These are phyloP conservation scores for Megalonaias nervosa DNA, from an alignment of 1,140 invertebrate species.

Conservation along the genomic window DNA sequence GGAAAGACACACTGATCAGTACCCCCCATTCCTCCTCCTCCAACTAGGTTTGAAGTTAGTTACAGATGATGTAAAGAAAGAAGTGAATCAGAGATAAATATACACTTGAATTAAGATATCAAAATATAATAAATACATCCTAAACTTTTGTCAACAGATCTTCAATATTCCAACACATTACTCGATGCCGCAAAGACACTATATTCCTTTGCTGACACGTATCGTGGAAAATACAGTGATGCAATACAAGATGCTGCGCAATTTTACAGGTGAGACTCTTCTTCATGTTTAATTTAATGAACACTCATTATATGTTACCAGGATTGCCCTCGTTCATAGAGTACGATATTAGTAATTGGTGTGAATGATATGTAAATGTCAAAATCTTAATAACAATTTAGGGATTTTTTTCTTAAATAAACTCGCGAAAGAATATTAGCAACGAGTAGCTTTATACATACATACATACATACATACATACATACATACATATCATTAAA, in stretches of 20 bases:
- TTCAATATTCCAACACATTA: not conserved
- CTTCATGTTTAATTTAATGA: not conserved
- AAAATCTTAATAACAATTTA: too few relatives aligned
- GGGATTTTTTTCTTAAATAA: too few relatives aligned
- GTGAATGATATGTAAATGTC: too few relatives aligned
- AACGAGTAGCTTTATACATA: too few relatives aligned
- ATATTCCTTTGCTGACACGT: conserved; percentile 76
- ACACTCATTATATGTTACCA: not conserved
- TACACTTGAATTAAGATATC: too few relatives aligned
- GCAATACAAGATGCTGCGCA: conserved; percentile 74
- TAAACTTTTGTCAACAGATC: not conserved
- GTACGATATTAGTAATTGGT: not conserved
- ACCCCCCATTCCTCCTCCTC: too few relatives aligned
- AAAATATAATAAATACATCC: not conserved
- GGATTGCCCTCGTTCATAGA: not conserved
- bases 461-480: too few relatives aligned
- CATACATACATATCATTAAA: too few relatives aligned
- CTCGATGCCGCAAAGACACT: conserved; percentile 49
- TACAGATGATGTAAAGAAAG: too few relatives aligned
- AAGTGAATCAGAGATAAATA: too few relatives aligned
- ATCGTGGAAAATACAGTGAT: conserved; percentile 75
- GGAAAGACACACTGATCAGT: not conserved
- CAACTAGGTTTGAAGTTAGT: not conserved
- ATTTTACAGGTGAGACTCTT: conserved; percentile 60
- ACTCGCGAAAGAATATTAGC: too few relatives aligned